Conservation (phyloP, 2,113 vertebrate species). For the Sphaerodactylus townsendi region DNA sequence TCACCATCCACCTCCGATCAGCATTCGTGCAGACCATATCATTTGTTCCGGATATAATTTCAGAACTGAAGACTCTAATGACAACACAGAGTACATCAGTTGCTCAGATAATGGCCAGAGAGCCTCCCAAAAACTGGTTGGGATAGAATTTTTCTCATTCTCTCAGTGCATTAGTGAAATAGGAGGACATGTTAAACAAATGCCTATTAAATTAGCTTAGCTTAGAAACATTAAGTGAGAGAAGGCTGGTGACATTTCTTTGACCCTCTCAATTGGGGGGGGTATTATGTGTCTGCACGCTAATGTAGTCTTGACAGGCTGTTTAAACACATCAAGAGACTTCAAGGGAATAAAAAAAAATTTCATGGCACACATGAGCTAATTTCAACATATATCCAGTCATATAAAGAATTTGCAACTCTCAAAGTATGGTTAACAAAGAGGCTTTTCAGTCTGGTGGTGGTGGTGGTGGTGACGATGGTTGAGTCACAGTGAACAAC, state of each 20-base stretch:
- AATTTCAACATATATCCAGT: neutral
- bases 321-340: conserved; percentile 38
- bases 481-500: neutral
- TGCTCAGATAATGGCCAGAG: conserved; percentile 55
- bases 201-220: conserved; percentile 66
- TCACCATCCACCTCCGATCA: conserved; percentile 75
- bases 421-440: neutral
- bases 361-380: neutral
- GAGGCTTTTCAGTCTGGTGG: neutral
- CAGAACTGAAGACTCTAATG: conserved; percentile 66
- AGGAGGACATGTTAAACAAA: conserved; percentile 66
- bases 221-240: conserved; percentile 56
- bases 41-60: conserved; percentile 71
- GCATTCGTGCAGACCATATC: conserved; percentile 63
- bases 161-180: conserved; percentile 55
- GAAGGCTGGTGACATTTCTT: conserved; percentile 48
- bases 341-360: conserved; percentile 4
- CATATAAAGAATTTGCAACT: neutral
- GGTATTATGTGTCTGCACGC: neutral
- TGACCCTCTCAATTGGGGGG: conserved; percentile 34
- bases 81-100: conserved; percentile 60
- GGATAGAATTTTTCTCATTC: conserved; percentile 58
- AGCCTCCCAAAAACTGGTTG: conserved; percentile 41
- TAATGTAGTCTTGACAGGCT: conserved; percentile 22
- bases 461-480: too few relatives aligned